Conservation (phyloP, 1,140 invertebrate genomes). For the Pachypsylla venusta region DNA sequence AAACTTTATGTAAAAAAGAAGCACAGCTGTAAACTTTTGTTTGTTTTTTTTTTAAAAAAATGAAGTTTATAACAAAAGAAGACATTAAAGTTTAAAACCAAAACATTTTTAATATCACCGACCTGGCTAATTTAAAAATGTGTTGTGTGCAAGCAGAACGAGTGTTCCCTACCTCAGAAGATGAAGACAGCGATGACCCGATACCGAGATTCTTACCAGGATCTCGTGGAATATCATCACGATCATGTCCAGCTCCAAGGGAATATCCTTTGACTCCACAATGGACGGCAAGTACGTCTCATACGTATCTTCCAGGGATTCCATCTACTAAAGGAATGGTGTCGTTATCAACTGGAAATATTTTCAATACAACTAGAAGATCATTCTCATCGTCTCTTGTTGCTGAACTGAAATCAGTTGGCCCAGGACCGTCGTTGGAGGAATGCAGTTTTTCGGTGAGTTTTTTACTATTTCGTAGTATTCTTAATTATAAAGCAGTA, state of each 20-base stretch:
- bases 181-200: conserved; percentile 21
- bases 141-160: conserved; percentile 26
- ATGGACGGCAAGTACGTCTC: conserved; percentile 16
- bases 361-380: conserved; percentile 18
- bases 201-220: not conserved
- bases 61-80: no score
- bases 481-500: no score
- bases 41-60: no score
- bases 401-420: conserved; percentile 21
- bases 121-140: conserved; percentile 16
- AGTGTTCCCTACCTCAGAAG: conserved; percentile 25
- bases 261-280: conserved; percentile 15
- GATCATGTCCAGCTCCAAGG: conserved; percentile 7
- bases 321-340: conserved; percentile 6
- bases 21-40: no score
- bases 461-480: no score
- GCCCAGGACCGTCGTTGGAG: conserved; percentile 8
- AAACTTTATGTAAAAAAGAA: no score
- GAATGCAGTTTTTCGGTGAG: conserved; percentile 17
- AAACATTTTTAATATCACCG: no score
- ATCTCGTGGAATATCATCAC: not conserved
- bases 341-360: conserved; percentile 13
- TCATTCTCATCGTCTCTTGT: conserved; percentile 24
- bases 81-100: no score
- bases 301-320: not conserved